Base-by-base conservation (phyloP, 2,113 vertebrate genomes). In the Danionella cerebrum region DNA sequence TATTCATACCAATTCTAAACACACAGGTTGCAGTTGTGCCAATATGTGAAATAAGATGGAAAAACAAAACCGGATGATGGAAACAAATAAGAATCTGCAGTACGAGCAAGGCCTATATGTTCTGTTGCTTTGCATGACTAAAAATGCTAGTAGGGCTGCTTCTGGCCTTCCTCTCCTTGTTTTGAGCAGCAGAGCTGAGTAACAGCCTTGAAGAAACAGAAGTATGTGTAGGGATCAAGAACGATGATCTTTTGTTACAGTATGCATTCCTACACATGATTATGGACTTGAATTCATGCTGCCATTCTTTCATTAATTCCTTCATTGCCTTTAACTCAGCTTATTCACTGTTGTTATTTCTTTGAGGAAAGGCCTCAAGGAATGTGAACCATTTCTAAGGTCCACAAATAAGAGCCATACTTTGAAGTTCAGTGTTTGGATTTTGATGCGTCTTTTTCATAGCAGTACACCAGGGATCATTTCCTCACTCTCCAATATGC, bases 401-500 rank as follows among this genome's bases (percentile, higher is more conserved):
- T 57, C 33, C 12, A 38, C 18, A 55, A n/a, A 29, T 55, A 36
- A n/a, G 11, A 21, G 11, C 52, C 52, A 27, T 35, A 24, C 13
- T 21, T 25, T 12, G 0, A 24, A 58, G 2, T 5, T 41, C 35
- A 35, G 13, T 27, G 36, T 58, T 27, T 41, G 9, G 8, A 59
- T 12, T 18, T 10, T 13, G 14, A 18, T 42, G 21, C 38, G n/a
- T n/a, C n/a, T n/a, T n/a, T n/a, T n/a, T n/a, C n/a, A n/a, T n/a
- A n/a, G n/a, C n/a, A n/a, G n/a, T n/a, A n/a, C n/a, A n/a, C 24
- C 5, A 25, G 36, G 21, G 36, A 59, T 59, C n/a, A n/a, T n/a
- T n/a, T n/a, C n/a, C n/a, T n/a, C 36, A 42, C 1, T 5, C 55
- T 59, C 42, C 42, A 24, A 72, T 79, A 79, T 64, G 44, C 59